phyloP scores from a whole-genome alignment of 2,797 vertebrate genomes.

The Acipenser oxyrinchus region DNA sequence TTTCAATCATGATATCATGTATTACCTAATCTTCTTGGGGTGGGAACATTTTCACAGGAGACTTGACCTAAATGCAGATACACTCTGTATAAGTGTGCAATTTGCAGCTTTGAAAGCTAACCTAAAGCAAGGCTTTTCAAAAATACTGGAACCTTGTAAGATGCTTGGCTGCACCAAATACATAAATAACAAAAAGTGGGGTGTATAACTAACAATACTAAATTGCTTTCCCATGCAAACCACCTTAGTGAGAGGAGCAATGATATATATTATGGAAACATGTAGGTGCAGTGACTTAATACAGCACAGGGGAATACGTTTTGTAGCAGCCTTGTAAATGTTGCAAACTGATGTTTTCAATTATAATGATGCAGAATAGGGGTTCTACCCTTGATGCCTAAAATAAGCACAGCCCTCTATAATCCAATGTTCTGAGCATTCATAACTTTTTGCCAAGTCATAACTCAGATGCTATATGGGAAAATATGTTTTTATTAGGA shows the following conservation, averaged over 20 bases:
- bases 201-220: constrained; percentile 24
- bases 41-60: constrained; percentile 48
- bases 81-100: constrained; percentile 12
- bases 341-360: constrained; percentile 67
- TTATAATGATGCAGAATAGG: constrained; percentile 44
- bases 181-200: constrained; percentile 40
- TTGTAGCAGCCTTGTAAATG: constrained; percentile 67
- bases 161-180: constrained; percentile 1
- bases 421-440: constrained; percentile 43
- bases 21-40: constrained; percentile 43
- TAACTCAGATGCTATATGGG: constrained; percentile 49
- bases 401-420: constrained; percentile 47
- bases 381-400: constrained; percentile 39
- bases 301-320: constrained; percentile 53
- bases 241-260: constrained; percentile 38
- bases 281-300: constrained; percentile 48
- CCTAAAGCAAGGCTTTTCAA: constrained; percentile 7
- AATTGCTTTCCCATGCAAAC: constrained; percentile 26
- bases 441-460: constrained; percentile 58
- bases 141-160: constrained; percentile 6
- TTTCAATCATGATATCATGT: constrained; percentile 44
- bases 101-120: constrained; percentile 13
- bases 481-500: constrained; percentile 51
- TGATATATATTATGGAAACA: constrained; percentile 52
- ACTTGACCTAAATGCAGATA: constrained; percentile 51